Evolutionary conservation across 2,797 vertebrate species (phyloP), one percentile per base, ranked within the genome.

Genomic region (Propithecus perrieri): DNA sequence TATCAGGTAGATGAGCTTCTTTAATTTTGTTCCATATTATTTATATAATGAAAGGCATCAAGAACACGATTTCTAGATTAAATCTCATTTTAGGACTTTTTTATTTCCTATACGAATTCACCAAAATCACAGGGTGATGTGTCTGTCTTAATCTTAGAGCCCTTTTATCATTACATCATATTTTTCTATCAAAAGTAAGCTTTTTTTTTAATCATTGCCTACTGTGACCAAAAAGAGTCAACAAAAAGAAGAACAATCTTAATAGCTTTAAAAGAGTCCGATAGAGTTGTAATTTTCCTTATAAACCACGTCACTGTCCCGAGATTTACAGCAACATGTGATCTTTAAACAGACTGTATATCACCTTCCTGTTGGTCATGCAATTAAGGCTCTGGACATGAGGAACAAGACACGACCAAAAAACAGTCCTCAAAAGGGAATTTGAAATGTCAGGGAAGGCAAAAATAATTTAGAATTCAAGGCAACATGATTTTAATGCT

Each of bases 341-440:
- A 85, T 95, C 93, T 90, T 93, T 88, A 87, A 88, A 88, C 83
- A 75, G 74, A 92, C 96, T 85, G 89, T 96, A 95, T 67, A 97
- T 97, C 98, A 96, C 96, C 13, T 79, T 86, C 41, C 80, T 92
- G 97, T 89, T 85, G 95, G 97, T 85, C 94, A 90, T 97, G 97
- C 90, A 97, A 97, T 97, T 98, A 97, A 95, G 94, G 94, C 6
- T 63, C 93, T 92, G 96, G 96, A 95, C 96, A 89, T 11, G 38
- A 72, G 65, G 72, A 91, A 76, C 86, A 94, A 91, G 94, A 59
- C 26, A 5, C 43, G 0, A 57, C 96, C 93, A 48, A 94, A 88
- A 96, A 97, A 76, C 69, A 61, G 93, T 92, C 55, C 94, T 96
- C 97, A 48, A 26, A 94, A 91, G 95, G 93, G 96, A 92, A 83